Evolutionary conservation across 1,140 invertebrate species (phyloP), one percentile per base, ranked within the genome.

Genomic region (Cheumatopsyche charites): DNA sequence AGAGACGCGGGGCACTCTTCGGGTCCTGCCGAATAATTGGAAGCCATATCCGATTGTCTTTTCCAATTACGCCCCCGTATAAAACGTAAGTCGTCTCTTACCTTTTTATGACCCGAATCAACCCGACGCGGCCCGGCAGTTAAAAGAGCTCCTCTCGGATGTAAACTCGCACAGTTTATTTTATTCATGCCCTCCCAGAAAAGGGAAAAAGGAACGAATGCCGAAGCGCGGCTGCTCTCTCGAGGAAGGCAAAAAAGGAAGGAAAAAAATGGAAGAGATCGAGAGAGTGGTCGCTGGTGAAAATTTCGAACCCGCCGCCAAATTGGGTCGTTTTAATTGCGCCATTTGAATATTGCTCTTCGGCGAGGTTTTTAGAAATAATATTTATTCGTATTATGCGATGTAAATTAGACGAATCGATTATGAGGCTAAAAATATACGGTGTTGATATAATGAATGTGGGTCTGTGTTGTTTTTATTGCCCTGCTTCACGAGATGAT

Each of bases 1-100:
- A 36, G 29, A 62, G 6, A 17, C 9, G 15, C 47, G 25, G 49
- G n/a, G 47, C 26, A 41, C 29, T 25, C 63, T 13, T 25, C 23
- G 19, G 45, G 19, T 17, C 63, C 63, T 17, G 58, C 36, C 74
- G 62, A 75, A 75, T 75, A 75, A 75, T 75, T 75, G 74, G 71
- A 73, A 71, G 62, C 63, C 47, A 61, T 69, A 71, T 70, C 67
- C 71, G 71, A 73, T 73, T 68, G 74, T 70, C 55, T 71, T 63
- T 73, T 73, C 63, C 71, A 75, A 75, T 73, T 75, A 71, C 71
- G 63, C 45, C 43, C 45, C 43, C 58, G 69, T 65, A 67, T 73
- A 73, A 72, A 75, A 67, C 66, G 47, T 62, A 67, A 72, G 73
- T 67, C 72, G 62, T 73, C 67, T 73, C 67, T 69, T 65, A 69